Evolutionary conservation across 2,888 invertebrate genomes (phyloP), one percentile per base, ranked within the genome.

Genomic region (Linnaemya tessellans): DNA sequence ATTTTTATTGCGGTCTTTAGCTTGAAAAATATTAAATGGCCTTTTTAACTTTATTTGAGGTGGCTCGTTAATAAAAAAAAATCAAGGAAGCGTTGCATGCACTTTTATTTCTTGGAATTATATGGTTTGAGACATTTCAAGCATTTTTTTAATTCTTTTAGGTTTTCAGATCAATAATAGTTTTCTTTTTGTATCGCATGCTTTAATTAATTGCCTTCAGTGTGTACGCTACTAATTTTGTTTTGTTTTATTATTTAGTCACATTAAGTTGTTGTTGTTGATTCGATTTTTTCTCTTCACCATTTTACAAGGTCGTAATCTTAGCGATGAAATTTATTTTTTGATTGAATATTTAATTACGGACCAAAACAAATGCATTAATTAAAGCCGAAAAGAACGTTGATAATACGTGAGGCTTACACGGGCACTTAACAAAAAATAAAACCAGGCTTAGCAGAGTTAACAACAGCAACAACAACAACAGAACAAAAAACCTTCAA

Each of bases 401-500:
- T 80, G 75, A 84, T 80, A 81, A 78, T 65, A 75, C 84, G 84
- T 73, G 56, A 30, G 84, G 78, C 74, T 70, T 51, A 60, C 78
- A 64, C 80, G 73, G n/a, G 71, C 75, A 64, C 15, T 46, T 46
- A 35, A 58, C 25, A 15, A 77, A 25, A 68, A 41, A 58, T 9
- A 79, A 71, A 73, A 77, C 18, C 15, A 74, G 78, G 56, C 73
- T 75, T 54, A 54, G 58, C 11, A 77, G 56, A 70, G 51, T 80
- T 46, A 20, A 38, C 46, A 35, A 77, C 46, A 67, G 35, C 22
- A 10, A 35, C 43, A 67, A n/a, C 64, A 25, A 43, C 30, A 54
- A 20, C 60, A 54, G 65, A 84, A 78, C 15, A 49, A 67, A 75
- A 84, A 81, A 67, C 71, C 82, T 75, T 85, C 85, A 85, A 85